Evolutionary conservation across 2,113 vertebrate species (phyloP).

Genomic region (Triplophysa rosa): DNA sequence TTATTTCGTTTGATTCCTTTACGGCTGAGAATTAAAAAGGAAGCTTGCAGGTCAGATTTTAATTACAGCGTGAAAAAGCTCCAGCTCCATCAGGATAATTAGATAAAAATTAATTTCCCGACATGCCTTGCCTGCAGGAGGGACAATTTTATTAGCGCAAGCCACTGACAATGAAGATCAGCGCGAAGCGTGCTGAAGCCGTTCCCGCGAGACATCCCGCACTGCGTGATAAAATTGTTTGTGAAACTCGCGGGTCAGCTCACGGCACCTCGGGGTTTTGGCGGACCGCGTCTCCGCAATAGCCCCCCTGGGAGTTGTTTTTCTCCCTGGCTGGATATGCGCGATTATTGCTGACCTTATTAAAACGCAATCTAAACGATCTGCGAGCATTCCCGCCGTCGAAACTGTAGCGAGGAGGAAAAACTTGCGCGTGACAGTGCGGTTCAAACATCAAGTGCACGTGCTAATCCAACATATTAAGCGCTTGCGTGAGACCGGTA

Average conservation of each 20-base stretch:
- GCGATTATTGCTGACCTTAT: slow-evolving; percentile 97
- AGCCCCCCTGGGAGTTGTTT: slow-evolving; percentile 90
- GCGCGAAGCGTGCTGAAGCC: slow-evolving; percentile 82
- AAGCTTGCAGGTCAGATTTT: slow-evolving; percentile 95
- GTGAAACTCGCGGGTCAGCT: slow-evolving; percentile 93
- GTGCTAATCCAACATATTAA: background rate
- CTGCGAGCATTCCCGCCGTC: slow-evolving; percentile 68
- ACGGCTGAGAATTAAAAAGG: slow-evolving; percentile 74
- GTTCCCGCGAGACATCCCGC: slow-evolving; percentile 83
- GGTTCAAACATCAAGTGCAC: background rate
- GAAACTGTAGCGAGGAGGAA: slow-evolving; percentile 48
- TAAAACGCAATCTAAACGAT: slow-evolving; percentile 92
- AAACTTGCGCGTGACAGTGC: slow-evolving; percentile 13
- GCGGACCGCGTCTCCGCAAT: slow-evolving; percentile 84
- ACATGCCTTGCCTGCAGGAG: slow-evolving; percentile 96
- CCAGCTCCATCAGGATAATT: slow-evolving; percentile 97
- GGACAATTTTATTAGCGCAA: slow-evolving; percentile 95
- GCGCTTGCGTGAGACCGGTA: slow-evolving; percentile 27
- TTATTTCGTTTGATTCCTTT: slow-evolving; percentile 73
- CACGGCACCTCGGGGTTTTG: slow-evolving; percentile 83
- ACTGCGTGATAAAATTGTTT: slow-evolving; percentile 93
- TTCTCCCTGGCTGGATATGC: slow-evolving; percentile 86
- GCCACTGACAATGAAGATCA: slow-evolving; percentile 89
- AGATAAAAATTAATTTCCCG: slow-evolving; percentile 99
- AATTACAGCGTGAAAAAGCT: slow-evolving; percentile 96